Base-by-base conservation (phyloP, 2,113 vertebrate genomes). In the Notarius quadriscutis region DNA sequence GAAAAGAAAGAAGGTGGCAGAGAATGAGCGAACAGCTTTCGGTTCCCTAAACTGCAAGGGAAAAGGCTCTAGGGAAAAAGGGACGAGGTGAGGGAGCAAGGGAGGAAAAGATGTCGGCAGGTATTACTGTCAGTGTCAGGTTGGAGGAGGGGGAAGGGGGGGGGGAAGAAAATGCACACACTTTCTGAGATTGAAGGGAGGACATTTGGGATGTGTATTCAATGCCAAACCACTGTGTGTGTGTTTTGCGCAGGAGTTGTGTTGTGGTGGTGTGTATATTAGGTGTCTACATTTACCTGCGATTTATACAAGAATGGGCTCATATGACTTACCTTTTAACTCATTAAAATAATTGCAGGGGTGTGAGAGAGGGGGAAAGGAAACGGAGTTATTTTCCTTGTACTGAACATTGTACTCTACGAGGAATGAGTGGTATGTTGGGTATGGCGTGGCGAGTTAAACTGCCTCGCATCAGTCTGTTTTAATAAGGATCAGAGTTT, bases 101-200 rank as follows among this genome's bases (percentile, higher is more conserved):
- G 41, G 92, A 86, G 85, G 92, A 92, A 93, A 91, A 91, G 92
- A 92, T 93, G 94, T 95, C 93, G 91, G 92, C 90, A 89, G 92
- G 91, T 93, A 93, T 95, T 95, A 94, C 90, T 92, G 93, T 95
- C 93, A 94, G 92, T 94, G 94, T 95, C 93, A 93, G 89, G 88
- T 88, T 72, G 58, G 74, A 63, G 55, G 84, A 74, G 72, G 84
- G 81, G 84, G 48, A 20, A 77, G 87, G 50, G 48, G 27, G 71
- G 30, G 30, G 30, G 30, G 30, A 1, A 51, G 27, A 83, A 50
- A 84, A 7, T 9, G 34, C 41, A 63, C 84, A 74, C 84, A 67
- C 81, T 78, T 69, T 62, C 86, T 50, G 6, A 90, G 83, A 91
- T 89, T 90, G 85, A 79, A 89, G 91, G 89, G 87, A 79, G 86